Evolutionary conservation across 2,797 vertebrate genomes (phyloP), one percentile per base, ranked within the genome.

Genomic region (Podarcis lilfordi): DNA sequence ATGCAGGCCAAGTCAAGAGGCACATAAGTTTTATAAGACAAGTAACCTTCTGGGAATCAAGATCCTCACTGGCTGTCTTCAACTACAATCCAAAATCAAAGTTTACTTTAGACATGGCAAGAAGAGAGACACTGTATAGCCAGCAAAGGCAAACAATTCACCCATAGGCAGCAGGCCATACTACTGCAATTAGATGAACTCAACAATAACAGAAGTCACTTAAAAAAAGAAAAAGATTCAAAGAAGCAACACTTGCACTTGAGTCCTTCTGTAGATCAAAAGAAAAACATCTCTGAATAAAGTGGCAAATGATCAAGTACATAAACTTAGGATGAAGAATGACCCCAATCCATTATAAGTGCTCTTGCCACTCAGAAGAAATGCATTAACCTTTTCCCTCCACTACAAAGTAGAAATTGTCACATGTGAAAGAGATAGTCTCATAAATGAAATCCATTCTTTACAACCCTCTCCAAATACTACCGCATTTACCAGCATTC

Each of bases 1-100:
- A 95, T 94, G 95, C 88, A 93, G 87, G 92, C 94, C 91, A 95
- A 96, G 92, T 94, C 96, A 96, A 96, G 96, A 96, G 91, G 91
- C 92, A 94, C 83, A 92, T 82, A 93, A 95, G 95, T 95, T 96
- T 92, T 96, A 96, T 94, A 95, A 96, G 93, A 94, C 87, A 92
- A 59, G 89, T 86, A 93, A 93, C 75, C 77, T 91, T 91, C 80
- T 80, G 92, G 93, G 94, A 95, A 94, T 94, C 92, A 94, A 90
- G 91, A 89, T 84, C 88, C 89, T 87, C 83, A 94, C 69, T 90
- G 95, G 92, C 89, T 87, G 45, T 32, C 68, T 83, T 86, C 87
- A 90, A 23, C 61, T 64, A 23, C 23, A 92, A 89, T 11, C 40
- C 37, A 71, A 43, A 66, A 50, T 76, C 74, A 72, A 81, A 25